phyloP scores from a whole-genome alignment of 92 coral and sea anemone species.

The Anthopleura xanthogrammica region DNA sequence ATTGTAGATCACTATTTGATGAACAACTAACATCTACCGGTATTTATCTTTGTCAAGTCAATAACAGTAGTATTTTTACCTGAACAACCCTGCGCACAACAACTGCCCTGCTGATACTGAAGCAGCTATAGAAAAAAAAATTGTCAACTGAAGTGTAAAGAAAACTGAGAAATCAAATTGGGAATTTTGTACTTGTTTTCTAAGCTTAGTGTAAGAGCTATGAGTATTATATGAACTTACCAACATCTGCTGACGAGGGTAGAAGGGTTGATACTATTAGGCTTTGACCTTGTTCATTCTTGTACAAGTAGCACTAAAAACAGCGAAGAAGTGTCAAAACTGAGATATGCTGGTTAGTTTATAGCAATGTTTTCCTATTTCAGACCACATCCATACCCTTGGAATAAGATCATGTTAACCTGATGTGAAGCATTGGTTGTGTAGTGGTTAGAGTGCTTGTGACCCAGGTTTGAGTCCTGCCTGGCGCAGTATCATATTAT shows the following conservation, averaged over 20 bases:
- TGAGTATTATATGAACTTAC: slow-evolving; percentile 40
- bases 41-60: too few relatives aligned
- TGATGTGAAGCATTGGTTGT: too few relatives aligned
- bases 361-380: neutral
- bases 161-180: too few relatives aligned
- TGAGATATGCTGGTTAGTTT: neutral
- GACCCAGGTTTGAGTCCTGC: too few relatives aligned
- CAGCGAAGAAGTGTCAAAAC: neutral
- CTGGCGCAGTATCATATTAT: too few relatives aligned
- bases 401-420: too few relatives aligned
- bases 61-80: too few relatives aligned
- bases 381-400: neutral
- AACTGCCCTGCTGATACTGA: slow-evolving; percentile 89
- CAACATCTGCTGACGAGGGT: slow-evolving; percentile 88
- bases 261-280: slow-evolving; percentile 92
- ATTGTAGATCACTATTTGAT: neutral
- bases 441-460: too few relatives aligned
- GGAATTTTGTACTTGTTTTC: too few relatives aligned
- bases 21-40: too few relatives aligned
- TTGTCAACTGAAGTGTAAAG: neutral
- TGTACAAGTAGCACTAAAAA: slow-evolving; percentile 87
- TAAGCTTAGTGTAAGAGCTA: neutral
- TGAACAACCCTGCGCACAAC: slow-evolving; percentile 93
- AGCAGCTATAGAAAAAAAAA: slow-evolving; percentile 49
- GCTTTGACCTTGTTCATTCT: slow-evolving; percentile 93